These are phyloP conservation scores for Lathronympha strigana DNA, from an alignment of 2,888 invertebrate genomes.

Conservation along the genomic window DNA sequence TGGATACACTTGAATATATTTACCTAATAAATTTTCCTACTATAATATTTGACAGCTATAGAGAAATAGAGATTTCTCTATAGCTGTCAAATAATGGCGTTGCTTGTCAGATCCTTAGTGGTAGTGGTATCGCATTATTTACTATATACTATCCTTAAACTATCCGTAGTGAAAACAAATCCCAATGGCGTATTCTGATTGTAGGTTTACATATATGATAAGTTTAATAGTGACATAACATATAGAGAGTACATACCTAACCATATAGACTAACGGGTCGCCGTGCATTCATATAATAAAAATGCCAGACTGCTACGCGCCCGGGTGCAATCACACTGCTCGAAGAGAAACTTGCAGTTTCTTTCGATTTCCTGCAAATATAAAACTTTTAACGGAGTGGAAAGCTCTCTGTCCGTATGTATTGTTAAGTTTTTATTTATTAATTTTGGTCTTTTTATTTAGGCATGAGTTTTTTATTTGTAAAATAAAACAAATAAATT, in stretches of 20 bases:
- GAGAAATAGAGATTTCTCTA: too few relatives aligned
- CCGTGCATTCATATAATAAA: background rate
- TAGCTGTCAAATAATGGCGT: conserved; percentile 36
- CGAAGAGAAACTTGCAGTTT: conserved; percentile 9
- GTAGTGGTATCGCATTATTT: too few relatives aligned
- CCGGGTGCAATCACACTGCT: conserved; percentile 4
- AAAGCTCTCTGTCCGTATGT: conserved; percentile 8
- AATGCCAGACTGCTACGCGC: conserved; percentile 23
- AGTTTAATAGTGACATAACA: background rate
- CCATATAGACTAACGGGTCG: background rate
- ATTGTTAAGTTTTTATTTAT: background rate
- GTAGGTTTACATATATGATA: conserved; percentile 9
- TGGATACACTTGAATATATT: too few relatives aligned
- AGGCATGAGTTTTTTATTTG: too few relatives aligned
- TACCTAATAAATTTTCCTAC: too few relatives aligned
- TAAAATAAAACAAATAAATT: too few relatives aligned
- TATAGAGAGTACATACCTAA: background rate
- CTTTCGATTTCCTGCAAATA: conserved; percentile 21
- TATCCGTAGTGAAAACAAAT: background rate
- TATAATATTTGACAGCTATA: too few relatives aligned
- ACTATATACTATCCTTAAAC: background rate
- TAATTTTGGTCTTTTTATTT: background rate
- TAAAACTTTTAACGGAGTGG: conserved; percentile 4
- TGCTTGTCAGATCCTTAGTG: conserved; percentile 17
- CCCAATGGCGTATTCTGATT: background rate